Percentiles rank a stretch among this genome's conserved stretches.
Conservation (phyloP, 2,888 invertebrate species). For the Cheilosia urbana region DNA sequence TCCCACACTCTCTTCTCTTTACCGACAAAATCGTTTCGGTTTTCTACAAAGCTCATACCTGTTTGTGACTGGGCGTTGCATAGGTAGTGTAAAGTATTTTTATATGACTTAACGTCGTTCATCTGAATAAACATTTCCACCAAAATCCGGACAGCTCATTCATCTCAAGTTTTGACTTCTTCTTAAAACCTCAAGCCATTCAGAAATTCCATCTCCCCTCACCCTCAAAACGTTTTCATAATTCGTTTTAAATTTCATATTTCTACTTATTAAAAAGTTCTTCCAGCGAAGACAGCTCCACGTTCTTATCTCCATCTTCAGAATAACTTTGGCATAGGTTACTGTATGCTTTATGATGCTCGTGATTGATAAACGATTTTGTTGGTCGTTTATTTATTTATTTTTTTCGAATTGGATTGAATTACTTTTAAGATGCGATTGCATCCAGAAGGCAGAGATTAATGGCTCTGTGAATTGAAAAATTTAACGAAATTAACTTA, state of each 20-base stretch:
- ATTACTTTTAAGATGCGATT: slow-evolving; percentile 35
- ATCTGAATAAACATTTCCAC: slow-evolving; percentile 10
- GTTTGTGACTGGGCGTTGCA: too few relatives aligned
- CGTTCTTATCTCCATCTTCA: slow-evolving; percentile 45
- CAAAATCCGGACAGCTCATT: slow-evolving; percentile 37
- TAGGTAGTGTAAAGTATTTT: too few relatives aligned
- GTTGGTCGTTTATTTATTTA: slow-evolving; percentile 4
- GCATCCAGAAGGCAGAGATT: slow-evolving; percentile 43
- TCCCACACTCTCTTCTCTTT: too few relatives aligned
- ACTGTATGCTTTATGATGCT: slow-evolving; percentile 45
- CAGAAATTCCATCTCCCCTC: slow-evolving; percentile 5
- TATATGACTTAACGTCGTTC: not conserved
- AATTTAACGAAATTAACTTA: slow-evolving; percentile 29
- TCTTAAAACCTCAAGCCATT: slow-evolving; percentile 14
- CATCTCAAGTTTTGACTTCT: slow-evolving; percentile 24
- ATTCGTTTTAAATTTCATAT: slow-evolving; percentile 24
- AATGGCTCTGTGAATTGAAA: slow-evolving; percentile 9
- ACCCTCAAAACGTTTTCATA: not conserved
- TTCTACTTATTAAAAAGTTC: slow-evolving; percentile 15
- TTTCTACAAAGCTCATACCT: too few relatives aligned
- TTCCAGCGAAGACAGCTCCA: slow-evolving; percentile 10
- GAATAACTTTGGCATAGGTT: slow-evolving; percentile 21
- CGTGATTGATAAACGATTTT: slow-evolving; percentile 50
- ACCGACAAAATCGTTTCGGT: too few relatives aligned
- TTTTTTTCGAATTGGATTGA: slow-evolving; percentile 44